Evolutionary conservation across 37 sponge, comb jelly and placozoan genomes (phyloP), one percentile per base, ranked within the genome.

Genomic region (Hexactinellida sp.): DNA sequence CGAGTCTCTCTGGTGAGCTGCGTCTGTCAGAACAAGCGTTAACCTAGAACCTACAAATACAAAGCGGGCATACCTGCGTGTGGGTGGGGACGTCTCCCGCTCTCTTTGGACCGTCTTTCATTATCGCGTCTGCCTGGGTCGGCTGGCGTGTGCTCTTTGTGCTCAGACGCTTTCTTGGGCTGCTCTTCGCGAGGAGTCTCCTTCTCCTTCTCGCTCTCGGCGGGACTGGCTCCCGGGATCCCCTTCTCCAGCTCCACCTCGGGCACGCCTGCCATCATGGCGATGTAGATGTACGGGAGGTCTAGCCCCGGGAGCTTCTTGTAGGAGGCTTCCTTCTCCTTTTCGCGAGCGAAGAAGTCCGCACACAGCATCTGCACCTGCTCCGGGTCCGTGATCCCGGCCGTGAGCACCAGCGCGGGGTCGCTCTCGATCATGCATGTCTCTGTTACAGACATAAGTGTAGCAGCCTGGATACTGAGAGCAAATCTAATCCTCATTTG

Each of bases 181-280:
- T 25, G 19, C 34, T 63, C 76, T 28, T 63, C 32, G 13, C 5
- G 3, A n/a, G 76, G 13, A 25, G 76, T 10, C 25, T 10, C 30
- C 25, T 28, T n/a, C 30, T 63, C 76, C 5, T 7, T 10, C 25
- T 10, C 30, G 5, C 30, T n/a, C 30, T 63, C 76, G 76, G 5
- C 13, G 5, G 76, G 76, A 10, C 30, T n/a, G 5, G 76, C 5
- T 32, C 76, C 76, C 3, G 76, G 76, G 21, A 63, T 63, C 30
- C 76, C 76, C 76, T 63, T 63, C 76, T 63, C 76, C 76, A 63
- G 34, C 76, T 63, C 76, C 28, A 63, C 76, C 13, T 63, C 76
- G 13, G 76, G 76, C 3, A 63, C 76, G 3, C 76, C 76, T 63
- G 76, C 76, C 76, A 63, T 63, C 76, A 63, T 63, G 30, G 76